Base-by-base conservation (phyloP, 2,888 invertebrate species). In the Cancer borealis region DNA sequence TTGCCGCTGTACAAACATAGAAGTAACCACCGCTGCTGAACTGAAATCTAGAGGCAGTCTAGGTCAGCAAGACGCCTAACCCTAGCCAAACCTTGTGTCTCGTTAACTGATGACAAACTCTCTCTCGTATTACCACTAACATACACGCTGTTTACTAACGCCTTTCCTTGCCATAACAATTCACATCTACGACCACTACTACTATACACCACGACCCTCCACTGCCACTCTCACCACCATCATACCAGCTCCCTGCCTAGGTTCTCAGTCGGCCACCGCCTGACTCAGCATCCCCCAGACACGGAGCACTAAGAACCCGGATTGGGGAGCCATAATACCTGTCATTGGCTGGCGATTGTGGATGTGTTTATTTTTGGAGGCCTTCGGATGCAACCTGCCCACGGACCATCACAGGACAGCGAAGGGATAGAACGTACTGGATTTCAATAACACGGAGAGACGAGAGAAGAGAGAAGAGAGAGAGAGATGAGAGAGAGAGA, bases 401-500 rank as follows among this genome's bases (percentile, higher is more conserved):
- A n/a, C 66, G 66, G n/a, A 66, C 21, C 21, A 6, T 21, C 54
- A 8, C 14, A 54, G 14, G 54, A 14, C 54, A 39, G 54, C 14
- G 54, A 54, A 14, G 54, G 54, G 14, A 54, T 54, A 14, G 10
- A 54, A 54, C 14, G 54, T 14, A 8, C 14, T 8, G 54, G 54
- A 54, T 54, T 54, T 39, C 39, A 39, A 39, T 39, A 39, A 39
- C 39, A 66, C n/a, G n/a, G 66, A 66, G 66, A 66, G 66, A 66
- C n/a, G 66, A 66, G 66, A 66, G 66, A 66, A 66, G 66, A 66
- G 66, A 66, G 66, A 66, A 66, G 66, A 66, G 66, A 66, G 60
- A 66, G 60, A 66, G 60, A 66, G 54, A 54, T 54, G 3, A n/a
- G 66, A 66, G 66, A 66, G 66, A 66, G 66, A 66, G n/a, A 66